These are phyloP conservation scores for Nudaria mundana DNA, from an alignment of 2,888 invertebrate genomes.

Conservation along the genomic window DNA sequence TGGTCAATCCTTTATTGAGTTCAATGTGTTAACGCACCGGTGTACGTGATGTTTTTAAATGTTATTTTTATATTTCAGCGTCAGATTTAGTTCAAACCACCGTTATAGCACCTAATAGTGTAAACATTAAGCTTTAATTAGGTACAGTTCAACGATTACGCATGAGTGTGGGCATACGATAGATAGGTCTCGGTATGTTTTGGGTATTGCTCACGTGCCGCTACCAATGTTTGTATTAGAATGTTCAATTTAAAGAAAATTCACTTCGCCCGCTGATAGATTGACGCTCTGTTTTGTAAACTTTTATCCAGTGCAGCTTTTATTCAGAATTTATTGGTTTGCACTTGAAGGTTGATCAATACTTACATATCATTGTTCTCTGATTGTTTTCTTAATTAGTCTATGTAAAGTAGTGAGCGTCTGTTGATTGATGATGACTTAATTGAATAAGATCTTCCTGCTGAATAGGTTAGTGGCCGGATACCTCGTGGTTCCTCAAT, in stretches of 20 bases:
- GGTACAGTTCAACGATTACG: slow-evolving; percentile 56
- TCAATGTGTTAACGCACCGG: slow-evolving; percentile 34
- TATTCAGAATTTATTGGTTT: no score
- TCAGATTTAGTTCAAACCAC: slow-evolving; percentile 62
- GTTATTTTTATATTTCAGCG: slow-evolving; percentile 60
- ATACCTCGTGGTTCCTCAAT: no score
- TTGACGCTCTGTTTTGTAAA: slow-evolving; percentile 51
- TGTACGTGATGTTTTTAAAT: slow-evolving; percentile 67
- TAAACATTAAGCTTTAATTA: slow-evolving; percentile 73
- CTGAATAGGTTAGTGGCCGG: no score
- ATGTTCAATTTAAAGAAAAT: slow-evolving; percentile 68
- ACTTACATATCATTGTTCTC: no score
- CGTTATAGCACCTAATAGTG: slow-evolving; percentile 62
- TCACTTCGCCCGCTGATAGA: slow-evolving; percentile 62
- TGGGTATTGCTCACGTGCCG: slow-evolving; percentile 16
- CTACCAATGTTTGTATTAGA: slow-evolving; percentile 66
- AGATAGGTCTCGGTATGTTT: slow-evolving; percentile 54
- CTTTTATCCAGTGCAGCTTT: slow-evolving; percentile 2
- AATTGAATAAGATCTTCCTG: no score
- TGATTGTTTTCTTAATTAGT: no score
- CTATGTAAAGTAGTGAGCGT: no score
- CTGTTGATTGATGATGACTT: no score
- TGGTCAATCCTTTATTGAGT: slow-evolving; percentile 42
- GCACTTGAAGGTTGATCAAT: not conserved
- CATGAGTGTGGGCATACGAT: slow-evolving; percentile 62